Percentiles rank a stretch among this genome's conserved stretches.
These are phyloP conservation scores for Mallotus villosus DNA, from an alignment of 2,797 vertebrate genomes.

Conservation along the genomic window DNA sequence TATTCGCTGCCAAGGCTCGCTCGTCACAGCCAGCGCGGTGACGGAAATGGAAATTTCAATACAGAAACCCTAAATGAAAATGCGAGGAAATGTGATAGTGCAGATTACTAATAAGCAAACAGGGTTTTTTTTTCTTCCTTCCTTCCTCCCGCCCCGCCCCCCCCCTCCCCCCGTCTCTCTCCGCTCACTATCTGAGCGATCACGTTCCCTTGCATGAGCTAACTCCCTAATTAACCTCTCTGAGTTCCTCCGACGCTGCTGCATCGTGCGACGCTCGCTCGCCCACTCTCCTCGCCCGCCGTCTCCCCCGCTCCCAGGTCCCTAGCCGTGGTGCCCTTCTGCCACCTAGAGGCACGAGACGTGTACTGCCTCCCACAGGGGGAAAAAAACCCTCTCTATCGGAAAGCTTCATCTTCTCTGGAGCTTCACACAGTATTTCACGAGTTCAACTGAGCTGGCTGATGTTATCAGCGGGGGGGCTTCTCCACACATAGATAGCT, in stretches of 20 bases:
- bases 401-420: not conserved
- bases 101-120: slow-evolving; percentile 55
- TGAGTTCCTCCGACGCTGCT: slow-evolving; percentile 56
- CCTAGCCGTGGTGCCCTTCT: slow-evolving; percentile 30
- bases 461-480: not conserved
- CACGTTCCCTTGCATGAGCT: slow-evolving; percentile 75
- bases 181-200: slow-evolving; percentile 70
- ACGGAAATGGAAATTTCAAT: slow-evolving; percentile 23
- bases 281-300: not conserved
- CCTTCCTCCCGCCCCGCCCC: not conserved
- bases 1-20: slow-evolving; percentile 15
- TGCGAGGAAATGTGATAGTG: slow-evolving; percentile 32
- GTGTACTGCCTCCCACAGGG: not conserved
- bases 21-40: slow-evolving; percentile 29
- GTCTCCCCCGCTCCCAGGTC: not conserved
- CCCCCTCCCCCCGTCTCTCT: slow-evolving; percentile 9
- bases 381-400: not conserved
- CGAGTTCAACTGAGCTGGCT: not conserved
- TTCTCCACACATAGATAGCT: not conserved
- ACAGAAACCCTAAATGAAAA: slow-evolving; percentile 36
- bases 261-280: slow-evolving; percentile 55
- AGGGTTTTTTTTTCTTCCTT: not conserved
- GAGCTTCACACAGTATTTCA: not conserved
- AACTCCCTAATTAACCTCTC: slow-evolving; percentile 76
- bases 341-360: slow-evolving; percentile 51